phyloP scores from a whole-genome alignment of 2,113 vertebrate species.

The Oryzias melastigma region DNA sequence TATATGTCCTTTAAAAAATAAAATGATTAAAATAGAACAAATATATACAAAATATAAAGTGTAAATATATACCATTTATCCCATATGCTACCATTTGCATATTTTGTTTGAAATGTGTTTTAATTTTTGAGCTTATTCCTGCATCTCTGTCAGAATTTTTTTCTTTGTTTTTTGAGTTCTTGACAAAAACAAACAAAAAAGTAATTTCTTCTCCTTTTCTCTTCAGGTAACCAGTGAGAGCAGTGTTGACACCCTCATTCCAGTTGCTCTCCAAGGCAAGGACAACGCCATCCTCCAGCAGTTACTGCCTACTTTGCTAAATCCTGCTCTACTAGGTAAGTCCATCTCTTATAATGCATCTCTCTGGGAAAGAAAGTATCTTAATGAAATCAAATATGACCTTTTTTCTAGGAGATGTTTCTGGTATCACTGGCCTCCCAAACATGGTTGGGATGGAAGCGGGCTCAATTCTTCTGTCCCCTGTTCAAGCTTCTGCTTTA shows the following conservation, averaged over 20 bases:
- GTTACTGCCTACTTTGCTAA: slow-evolving; percentile 81
- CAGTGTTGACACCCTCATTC: slow-evolving; percentile 68
- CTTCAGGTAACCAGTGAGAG: slow-evolving; percentile 59
- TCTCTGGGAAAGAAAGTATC: background rate
- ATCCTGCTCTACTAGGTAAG: slow-evolving; percentile 81
- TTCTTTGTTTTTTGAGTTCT: background rate
- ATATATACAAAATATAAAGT: background rate
- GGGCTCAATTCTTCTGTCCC: slow-evolving; percentile 77
- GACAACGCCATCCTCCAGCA: slow-evolving; percentile 75
- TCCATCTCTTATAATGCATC: background rate
- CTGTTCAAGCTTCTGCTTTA: slow-evolving; percentile 80
- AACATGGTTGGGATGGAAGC: slow-evolving; percentile 75
- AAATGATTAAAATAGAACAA: background rate
- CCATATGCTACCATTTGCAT: background rate
- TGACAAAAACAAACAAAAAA: background rate
- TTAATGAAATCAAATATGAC: background rate
- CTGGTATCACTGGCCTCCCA: slow-evolving; percentile 75
- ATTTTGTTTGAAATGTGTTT: background rate
- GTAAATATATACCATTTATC: background rate
- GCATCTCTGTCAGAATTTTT: background rate
- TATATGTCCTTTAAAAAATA: no score
- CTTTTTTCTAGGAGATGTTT: slow-evolving; percentile 80
- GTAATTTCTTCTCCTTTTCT: slow-evolving; percentile 14
- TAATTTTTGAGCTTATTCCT: background rate
- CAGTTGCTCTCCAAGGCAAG: slow-evolving; percentile 75